Percentiles rank a stretch among this genome's conserved stretches.
Conservation (phyloP, 2,888 invertebrate species). For the Acanthococcus lagerstroemiae region DNA sequence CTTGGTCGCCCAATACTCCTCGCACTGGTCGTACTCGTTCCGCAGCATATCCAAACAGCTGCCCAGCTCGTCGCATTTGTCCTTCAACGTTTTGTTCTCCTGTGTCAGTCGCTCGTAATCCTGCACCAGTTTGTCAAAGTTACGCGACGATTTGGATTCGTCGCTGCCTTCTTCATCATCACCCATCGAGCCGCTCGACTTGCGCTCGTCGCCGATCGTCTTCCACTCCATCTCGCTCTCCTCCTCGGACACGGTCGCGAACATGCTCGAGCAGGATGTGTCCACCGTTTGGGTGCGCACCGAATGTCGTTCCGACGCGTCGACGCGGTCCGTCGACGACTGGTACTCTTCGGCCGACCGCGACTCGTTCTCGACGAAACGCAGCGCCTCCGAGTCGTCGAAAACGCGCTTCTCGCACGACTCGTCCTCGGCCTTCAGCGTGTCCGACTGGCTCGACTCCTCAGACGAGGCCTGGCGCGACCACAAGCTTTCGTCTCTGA, state of each 20-base stretch:
- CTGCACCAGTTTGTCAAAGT: constrained; percentile 4
- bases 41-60: constrained; percentile 61
- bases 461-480: background rate
- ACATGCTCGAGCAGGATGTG: constrained; percentile 14
- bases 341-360: background rate
- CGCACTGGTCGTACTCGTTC: constrained; percentile 70
- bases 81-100: constrained; percentile 31
- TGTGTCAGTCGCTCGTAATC: constrained; percentile 5
- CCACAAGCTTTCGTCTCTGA: background rate
- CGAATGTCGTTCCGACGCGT: background rate
- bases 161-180: background rate
- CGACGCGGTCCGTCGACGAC: background rate
- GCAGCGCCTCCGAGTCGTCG: background rate
- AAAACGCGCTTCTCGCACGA: background rate
- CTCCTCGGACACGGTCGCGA: constrained; percentile 14
- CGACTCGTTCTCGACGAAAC: background rate
- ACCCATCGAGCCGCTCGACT: background rate
- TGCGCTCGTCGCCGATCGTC: constrained; percentile 11
- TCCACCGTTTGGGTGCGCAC: background rate
- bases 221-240: constrained; percentile 25
- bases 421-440: background rate
- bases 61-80: constrained; percentile 55
- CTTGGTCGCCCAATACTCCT: constrained; percentile 76
- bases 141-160: background rate
- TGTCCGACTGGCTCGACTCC: background rate